These are phyloP conservation scores for Acanthurus leucopareius DNA, from an alignment of 2,797 vertebrate genomes.

Conservation along the genomic window DNA sequence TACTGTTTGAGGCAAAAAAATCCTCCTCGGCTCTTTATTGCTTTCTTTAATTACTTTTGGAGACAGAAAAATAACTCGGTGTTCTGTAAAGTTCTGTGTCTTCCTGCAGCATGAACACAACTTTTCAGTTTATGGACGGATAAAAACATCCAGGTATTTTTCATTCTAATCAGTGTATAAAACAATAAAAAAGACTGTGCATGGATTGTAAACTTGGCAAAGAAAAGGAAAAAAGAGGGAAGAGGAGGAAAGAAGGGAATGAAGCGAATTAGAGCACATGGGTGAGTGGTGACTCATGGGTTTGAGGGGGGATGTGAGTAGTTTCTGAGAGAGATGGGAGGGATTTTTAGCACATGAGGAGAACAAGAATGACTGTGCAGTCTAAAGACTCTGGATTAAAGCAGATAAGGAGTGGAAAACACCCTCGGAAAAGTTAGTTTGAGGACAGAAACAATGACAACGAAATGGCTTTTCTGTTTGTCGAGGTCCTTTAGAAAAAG, in stretches of 20 bases:
- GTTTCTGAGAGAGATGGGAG: background rate
- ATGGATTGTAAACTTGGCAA: background rate
- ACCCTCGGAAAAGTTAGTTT: background rate
- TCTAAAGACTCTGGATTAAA: background rate
- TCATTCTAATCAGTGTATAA: too few relatives aligned
- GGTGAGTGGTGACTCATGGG: slow-evolving; percentile 8
- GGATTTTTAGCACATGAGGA: background rate
- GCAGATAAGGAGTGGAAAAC: background rate
- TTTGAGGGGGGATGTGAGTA: slow-evolving; percentile 1
- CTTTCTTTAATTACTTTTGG: too few relatives aligned
- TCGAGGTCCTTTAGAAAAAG: background rate
- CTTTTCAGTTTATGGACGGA: too few relatives aligned
- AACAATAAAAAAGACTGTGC: background rate
- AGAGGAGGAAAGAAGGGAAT: background rate
- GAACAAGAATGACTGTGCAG: background rate
- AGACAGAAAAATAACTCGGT: too few relatives aligned
- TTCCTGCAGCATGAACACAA: too few relatives aligned
- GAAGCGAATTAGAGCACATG: background rate
- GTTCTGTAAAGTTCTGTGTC: too few relatives aligned
- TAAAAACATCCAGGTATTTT: too few relatives aligned
- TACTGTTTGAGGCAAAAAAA: background rate
- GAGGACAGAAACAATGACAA: background rate
- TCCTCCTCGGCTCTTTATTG: too few relatives aligned
- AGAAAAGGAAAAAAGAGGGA: background rate
- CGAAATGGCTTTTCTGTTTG: too few relatives aligned